Evolutionary conservation across 2,113 vertebrate species (phyloP).

Genomic region (Pogonocichla stellata): DNA sequence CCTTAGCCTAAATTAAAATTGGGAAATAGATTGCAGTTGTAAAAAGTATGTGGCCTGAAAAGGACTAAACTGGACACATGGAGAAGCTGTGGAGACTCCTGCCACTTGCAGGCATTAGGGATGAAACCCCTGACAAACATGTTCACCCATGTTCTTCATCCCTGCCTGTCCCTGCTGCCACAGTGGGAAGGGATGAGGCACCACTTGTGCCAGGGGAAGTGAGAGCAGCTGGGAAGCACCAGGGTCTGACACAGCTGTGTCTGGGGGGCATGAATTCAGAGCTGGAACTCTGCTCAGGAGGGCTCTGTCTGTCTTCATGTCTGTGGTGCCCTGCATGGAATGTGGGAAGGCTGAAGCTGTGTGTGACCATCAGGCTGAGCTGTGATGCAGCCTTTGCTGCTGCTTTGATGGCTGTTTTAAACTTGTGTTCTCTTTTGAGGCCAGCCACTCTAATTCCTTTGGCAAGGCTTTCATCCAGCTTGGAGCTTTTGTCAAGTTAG

Average conservation of each 20-base stretch:
- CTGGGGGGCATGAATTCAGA: rapidly evolving
- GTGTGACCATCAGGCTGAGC: neutral
- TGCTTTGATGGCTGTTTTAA: neutral
- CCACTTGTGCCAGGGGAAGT: neutral
- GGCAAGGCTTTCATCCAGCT: neutral
- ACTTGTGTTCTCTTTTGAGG: neutral
- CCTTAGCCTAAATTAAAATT: neutral
- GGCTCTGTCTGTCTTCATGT: neutral
- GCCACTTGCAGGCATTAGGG: neutral
- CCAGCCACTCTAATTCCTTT: neutral
- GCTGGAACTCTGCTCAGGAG: neutral
- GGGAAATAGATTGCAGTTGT: neutral
- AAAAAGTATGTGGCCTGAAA: neutral
- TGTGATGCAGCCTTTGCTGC: neutral
- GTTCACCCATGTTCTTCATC: neutral
- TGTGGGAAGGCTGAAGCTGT: neutral
- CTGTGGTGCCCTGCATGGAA: neutral
- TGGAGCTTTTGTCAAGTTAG: neutral
- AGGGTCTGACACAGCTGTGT: neutral
- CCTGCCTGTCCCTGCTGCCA: neutral
- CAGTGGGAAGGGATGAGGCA: neutral
- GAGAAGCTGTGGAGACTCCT: neutral
- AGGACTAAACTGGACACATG: rapidly evolving
- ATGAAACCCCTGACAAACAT: rapidly evolving
- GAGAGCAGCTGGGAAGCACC: neutral